Evolutionary conservation across 2,797 vertebrate species (phyloP), one percentile per base, ranked within the genome.

Genomic region (Arctocebus calabarensis): DNA sequence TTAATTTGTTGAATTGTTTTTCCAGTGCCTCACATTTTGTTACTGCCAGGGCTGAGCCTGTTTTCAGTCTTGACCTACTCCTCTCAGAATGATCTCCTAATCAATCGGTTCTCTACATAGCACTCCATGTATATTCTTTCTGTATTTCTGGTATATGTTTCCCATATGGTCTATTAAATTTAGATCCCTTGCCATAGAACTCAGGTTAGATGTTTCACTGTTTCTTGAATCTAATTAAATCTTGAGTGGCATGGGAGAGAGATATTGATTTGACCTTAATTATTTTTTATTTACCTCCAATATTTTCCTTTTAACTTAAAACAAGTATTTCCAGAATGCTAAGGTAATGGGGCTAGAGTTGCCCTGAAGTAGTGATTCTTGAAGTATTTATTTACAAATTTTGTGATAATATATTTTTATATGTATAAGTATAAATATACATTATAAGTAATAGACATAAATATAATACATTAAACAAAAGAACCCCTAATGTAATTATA

Each of bases 281-380:
- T 40, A 71, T 94, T 62, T 88, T 91, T 66, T 22, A 75, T 85
- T 92, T 73, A 84, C 13, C 29, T 74, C 62, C 20, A 94, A 34
- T 45, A 84, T 62, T 19, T 91, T 92, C n/a, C 34, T 88, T 32
- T 94, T 25, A 45, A 83, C 27, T 87, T 84, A 10, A 6, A 32
- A 11, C 25, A 79, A 61, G 34, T 86, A 8, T n/a, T 88, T 43
- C 74, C 78, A 82, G 48, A 90, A 81, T 57, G 14, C 32, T 23
- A 90, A 77, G 1, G 1, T 23, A 86, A 61, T n/a, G 43, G 12
- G 12, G 7, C 14, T 71, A 81, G 8, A 82, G 92, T 2, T 17
- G 40, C 32, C 32, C 6, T 45, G 19, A 66, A 40, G 7, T 40
- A 40, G 83, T 37, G 83, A 12, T 40, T 90, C 22, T 40, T 77